A percentile compares a stretch with the other conserved stretches of the same genome.
phyloP scores from a whole-genome alignment of 2,113 vertebrate genomes.

The Catagonus wagneri region DNA sequence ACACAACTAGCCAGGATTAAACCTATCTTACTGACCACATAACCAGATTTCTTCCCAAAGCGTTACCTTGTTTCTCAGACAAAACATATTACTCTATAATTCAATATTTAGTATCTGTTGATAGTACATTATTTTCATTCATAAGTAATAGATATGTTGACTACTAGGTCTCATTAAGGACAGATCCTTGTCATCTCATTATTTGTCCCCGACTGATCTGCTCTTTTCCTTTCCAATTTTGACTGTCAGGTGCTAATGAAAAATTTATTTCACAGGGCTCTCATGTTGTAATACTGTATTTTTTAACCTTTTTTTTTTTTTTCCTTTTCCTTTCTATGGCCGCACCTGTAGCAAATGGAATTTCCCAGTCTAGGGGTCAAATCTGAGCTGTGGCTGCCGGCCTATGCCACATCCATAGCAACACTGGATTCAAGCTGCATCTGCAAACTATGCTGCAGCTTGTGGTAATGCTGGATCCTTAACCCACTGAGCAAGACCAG shows the following conservation, averaged over 20 bases:
- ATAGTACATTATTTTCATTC: neutral
- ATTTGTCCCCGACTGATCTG: neutral
- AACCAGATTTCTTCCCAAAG: constrained; percentile 6
- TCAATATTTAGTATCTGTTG: neutral
- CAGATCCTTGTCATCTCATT: neutral
- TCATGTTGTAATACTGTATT: neutral
- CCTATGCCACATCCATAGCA: no score
- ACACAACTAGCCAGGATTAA: neutral
- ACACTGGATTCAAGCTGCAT: no score
- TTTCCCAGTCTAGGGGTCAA: no score
- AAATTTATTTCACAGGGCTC: constrained; percentile 19
- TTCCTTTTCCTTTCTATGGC: no score
- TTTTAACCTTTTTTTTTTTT: neutral
- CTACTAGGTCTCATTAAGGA: neutral
- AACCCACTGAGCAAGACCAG: no score
- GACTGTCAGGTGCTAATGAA: neutral
- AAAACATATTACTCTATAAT: neutral
- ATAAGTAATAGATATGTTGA: neutral
- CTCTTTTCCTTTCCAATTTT: neutral
- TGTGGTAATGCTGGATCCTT: no score
- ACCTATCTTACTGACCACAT: neutral
- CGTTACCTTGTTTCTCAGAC: neutral
- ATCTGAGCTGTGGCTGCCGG: no score
- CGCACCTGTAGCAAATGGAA: no score
- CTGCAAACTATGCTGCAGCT: no score